Evolutionary conservation across 1,140 invertebrate genomes (phyloP).

Genomic region (Cotesia typhae): DNA sequence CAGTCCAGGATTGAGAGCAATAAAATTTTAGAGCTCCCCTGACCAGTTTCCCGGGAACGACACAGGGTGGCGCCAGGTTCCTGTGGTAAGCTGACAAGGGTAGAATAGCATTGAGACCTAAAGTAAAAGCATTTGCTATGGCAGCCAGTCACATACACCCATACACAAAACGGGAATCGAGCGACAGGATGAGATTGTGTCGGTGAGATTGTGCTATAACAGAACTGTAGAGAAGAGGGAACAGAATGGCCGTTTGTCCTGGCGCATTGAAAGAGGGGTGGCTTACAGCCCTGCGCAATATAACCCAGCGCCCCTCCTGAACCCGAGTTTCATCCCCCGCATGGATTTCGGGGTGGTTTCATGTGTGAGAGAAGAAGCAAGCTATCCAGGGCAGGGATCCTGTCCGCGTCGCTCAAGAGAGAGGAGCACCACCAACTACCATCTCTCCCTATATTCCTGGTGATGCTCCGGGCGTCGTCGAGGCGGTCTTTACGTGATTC

Average conservation of each 20-base stretch:
- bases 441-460: conserved; percentile 12
- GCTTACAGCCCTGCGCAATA: conserved; percentile 59
- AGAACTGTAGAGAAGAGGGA: conserved; percentile 3
- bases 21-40: conserved; percentile 27
- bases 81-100: background rate
- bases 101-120: conserved; percentile 30
- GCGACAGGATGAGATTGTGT: conserved; percentile 9
- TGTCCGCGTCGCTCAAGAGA: conserved; percentile 47
- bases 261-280: conserved; percentile 48
- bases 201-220: background rate
- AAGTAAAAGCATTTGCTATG: background rate
- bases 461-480: conserved; percentile 12
- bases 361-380: conserved; percentile 41
- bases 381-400: conserved; percentile 52
- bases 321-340: conserved; percentile 42
- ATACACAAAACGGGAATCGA: too few relatives aligned
- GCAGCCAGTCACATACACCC: too few relatives aligned
- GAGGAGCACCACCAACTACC: conserved; percentile 33
- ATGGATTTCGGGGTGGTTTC: conserved; percentile 20
- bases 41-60: conserved; percentile 44
- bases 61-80: conserved; percentile 56
- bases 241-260: conserved; percentile 7
- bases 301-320: conserved; percentile 53
- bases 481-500: background rate
- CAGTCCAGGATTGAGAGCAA: conserved; percentile 31